Conservation (phyloP, 1,140 invertebrate species). For the Eupristina koningsbergeri region DNA sequence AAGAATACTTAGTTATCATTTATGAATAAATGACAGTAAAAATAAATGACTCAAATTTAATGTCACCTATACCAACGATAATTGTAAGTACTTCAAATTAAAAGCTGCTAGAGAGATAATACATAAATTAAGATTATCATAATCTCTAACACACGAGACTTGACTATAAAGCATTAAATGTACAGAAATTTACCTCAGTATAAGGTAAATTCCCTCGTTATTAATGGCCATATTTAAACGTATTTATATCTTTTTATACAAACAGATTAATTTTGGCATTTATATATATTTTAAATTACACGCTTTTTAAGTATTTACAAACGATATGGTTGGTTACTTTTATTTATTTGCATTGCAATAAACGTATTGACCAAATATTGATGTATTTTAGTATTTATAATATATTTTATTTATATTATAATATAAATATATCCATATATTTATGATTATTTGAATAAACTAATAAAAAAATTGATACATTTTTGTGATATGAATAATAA, state of each 20-base stretch:
- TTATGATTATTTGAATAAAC: too few species aligned
- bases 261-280: background rate
- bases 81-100: constrained; percentile 73
- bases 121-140: constrained; percentile 74
- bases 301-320: constrained; percentile 11
- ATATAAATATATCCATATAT: too few species aligned
- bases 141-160: constrained; percentile 68
- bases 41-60: background rate
- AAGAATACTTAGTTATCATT: too few species aligned
- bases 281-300: too few species aligned
- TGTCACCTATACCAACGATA: constrained; percentile 61
- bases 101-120: constrained; percentile 66
- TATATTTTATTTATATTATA: too few species aligned
- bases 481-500: too few species aligned
- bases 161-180: constrained; percentile 72
- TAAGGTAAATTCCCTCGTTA: background rate
- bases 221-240: too few species aligned
- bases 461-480: too few species aligned
- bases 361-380: too few species aligned
- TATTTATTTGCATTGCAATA: too few species aligned
- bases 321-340: background rate
- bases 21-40: too few species aligned
- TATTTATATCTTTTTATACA: background rate
- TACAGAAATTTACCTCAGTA: constrained; percentile 68
- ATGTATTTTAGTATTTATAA: too few species aligned